Conservation (phyloP, 2,113 vertebrate species). For the Albula glossodonta region DNA sequence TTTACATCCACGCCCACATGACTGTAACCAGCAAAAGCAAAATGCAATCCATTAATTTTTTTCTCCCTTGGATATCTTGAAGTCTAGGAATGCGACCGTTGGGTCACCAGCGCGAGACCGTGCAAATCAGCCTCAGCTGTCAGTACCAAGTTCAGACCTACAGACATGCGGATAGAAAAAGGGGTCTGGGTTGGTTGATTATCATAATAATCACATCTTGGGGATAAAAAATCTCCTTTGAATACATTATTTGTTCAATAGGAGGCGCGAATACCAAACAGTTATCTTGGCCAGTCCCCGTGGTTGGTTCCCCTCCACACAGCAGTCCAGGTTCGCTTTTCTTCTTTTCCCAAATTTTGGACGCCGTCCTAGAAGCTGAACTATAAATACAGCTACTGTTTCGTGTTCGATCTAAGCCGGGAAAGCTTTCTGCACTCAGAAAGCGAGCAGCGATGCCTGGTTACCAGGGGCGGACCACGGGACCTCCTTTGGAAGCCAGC, state of each 20-base stretch:
- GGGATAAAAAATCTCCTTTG: conserved; percentile 58
- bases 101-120: conserved; percentile 64
- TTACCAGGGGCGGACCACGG: conserved; percentile 60
- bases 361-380: conserved; percentile 24
- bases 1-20: conserved; percentile 57
- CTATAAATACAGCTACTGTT: conserved; percentile 39
- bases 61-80: conserved; percentile 55
- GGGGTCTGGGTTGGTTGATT: conserved; percentile 47
- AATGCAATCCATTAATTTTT: conserved; percentile 57
- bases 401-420: conserved; percentile 34
- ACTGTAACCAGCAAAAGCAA: conserved; percentile 60
- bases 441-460: conserved; percentile 48
- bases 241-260: conserved; percentile 60
- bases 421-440: conserved; percentile 33
- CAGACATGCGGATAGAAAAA: conserved; percentile 36
- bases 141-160: conserved; percentile 54
- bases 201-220: conserved; percentile 64
- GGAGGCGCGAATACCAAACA: conserved; percentile 72
- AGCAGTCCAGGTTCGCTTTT: conserved; percentile 43
- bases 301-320: conserved; percentile 35
- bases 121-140: conserved; percentile 79
- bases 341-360: conserved; percentile 40
- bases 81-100: conserved; percentile 73
- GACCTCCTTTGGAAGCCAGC: conserved; percentile 54
- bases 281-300: conserved; percentile 73